Base-by-base conservation (phyloP, 2,113 vertebrate species). In the Oreochromis spilurus region DNA sequence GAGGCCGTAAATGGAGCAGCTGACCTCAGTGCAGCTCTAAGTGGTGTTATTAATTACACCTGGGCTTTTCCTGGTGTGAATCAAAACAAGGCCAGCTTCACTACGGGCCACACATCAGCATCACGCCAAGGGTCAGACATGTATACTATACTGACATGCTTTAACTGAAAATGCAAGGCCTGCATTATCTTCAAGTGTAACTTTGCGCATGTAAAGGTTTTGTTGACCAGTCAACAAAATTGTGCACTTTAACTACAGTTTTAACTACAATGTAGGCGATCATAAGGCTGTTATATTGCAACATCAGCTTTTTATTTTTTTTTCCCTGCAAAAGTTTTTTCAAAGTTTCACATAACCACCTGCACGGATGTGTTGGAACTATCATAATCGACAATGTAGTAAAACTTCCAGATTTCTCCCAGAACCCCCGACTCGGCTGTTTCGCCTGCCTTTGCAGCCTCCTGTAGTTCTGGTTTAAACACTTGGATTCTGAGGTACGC, bases 11-110 rank as follows among this genome's bases (percentile, higher is more conserved):
- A 65, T 57, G 60, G 9, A 77, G 78, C 77, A 60, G 2, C 54
- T 21, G 26, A 62, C 52, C 34, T 80, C 40, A 85, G 21, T 78
- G 43, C 38, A 65, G 19, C 14, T 17, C 78, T 53, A 84, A 60
- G 84, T 45, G 52, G 78, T 14, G 29, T 48, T 53, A 62, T 67
- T 54, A 77, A 79, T 75, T 40, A 36, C 12, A 55, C 16, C 17
- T 83, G 81, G 24, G 67, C 70, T 50, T 75, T 50, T 75, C 24
- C 29, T 21, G 16, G 16, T 40, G 12, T 36, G 19, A 21, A 38
- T 43, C 21, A 70, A 70, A 70, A 40, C 21, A 72, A 2, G n/a
- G 65, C 38, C 65, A 45, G 21, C 38, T 45, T 45, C 21, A 0
- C 67, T 45, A 26, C 4, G 14, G 21, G 67, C 67, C 4, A 72